Evolutionary conservation across 2,888 invertebrate genomes (phyloP), one percentile per base, ranked within the genome.

Genomic region (Eilema depressum): DNA sequence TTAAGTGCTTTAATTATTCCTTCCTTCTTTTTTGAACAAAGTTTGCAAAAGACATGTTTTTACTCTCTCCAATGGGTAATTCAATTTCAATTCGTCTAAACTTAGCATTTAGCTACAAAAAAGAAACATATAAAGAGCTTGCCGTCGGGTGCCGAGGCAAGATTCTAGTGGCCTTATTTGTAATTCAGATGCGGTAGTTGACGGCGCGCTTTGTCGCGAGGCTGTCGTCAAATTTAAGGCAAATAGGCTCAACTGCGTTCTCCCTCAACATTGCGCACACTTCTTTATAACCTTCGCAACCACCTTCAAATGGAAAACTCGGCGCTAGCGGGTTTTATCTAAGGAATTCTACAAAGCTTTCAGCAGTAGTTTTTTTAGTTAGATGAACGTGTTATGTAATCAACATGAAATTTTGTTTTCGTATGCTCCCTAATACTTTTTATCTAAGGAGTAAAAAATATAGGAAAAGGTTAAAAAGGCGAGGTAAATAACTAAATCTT

Each of bases 161-260:
- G 68, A 75, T 66, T 77, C 68, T 71, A 84, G 81, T 80, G 63
- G 73, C 76, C 85, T 85, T 83, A 88, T 89, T 88, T 89, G 87
- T 85, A 79, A 89, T 87, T 88, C 87, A 88, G 85, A 89, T 87
- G 83, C 78, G 82, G 77, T 71, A 69, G 78, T 80, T 79, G 79
- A 79, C 76, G 81, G 78, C 76, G 79, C 61, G 59, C 73, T 53
- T 30, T 72, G 73, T 74, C 75, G 77, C 74, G 68, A 67, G 74
- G 69, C 69, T 71, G 74, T 80, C 67, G 74, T 72, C 64, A 74
- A 80, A 70, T 78, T 81, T 81, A 72, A 76, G 75, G 74, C 74
- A 73, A 77, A 80, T 73, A 56, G 71, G 69, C 74, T 79, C 75
- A 74, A 75, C 75, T 68, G 70, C 10, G 53, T 53, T 53, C 20